These are phyloP conservation scores for Macaria liturata DNA, from an alignment of 2,888 invertebrate genomes.

Conservation along the genomic window DNA sequence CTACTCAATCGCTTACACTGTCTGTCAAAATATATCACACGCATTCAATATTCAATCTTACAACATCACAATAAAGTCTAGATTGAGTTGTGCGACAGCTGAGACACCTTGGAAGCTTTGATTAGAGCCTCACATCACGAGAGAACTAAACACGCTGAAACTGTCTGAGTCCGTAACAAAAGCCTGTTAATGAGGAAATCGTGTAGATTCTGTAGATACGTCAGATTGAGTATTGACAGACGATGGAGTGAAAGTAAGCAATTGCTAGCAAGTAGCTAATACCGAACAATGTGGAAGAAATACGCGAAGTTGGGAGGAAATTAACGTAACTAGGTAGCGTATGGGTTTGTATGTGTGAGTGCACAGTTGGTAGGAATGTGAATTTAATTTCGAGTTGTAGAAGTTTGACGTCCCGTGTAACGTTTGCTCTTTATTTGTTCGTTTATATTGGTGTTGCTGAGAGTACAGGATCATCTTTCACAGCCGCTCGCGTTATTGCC, in stretches of 20 bases:
- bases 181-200: constrained; percentile 76
- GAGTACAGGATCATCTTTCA: constrained; percentile 14
- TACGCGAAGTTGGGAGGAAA: constrained; percentile 49
- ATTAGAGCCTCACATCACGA: constrained; percentile 53
- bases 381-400: constrained; percentile 35
- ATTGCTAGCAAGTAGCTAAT: constrained; percentile 29
- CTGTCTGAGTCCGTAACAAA: constrained; percentile 61
- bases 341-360: constrained; percentile 16
- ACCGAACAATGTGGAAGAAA: constrained; percentile 35
- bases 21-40: constrained; percentile 27
- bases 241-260: constrained; percentile 71
- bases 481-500: constrained; percentile 3
- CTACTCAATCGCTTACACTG: constrained; percentile 37
- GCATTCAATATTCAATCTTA: constrained; percentile 29
- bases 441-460: constrained; percentile 8
- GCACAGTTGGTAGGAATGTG: constrained; percentile 28
- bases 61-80: constrained; percentile 27
- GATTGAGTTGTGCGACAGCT: constrained; percentile 26
- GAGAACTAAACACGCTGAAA: constrained; percentile 42
- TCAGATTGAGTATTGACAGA: constrained; percentile 54
- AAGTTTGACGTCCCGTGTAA: constrained; percentile 33
- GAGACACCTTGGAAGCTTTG: constrained; percentile 59
- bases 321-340: constrained; percentile 26
- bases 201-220: constrained; percentile 65
- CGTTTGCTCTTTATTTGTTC: constrained; percentile 13